A percentile compares a stretch with the other conserved stretches of the same genome.
Conservation (phyloP, 1,140 invertebrate genomes). For the Wasmannia auropunctata region DNA sequence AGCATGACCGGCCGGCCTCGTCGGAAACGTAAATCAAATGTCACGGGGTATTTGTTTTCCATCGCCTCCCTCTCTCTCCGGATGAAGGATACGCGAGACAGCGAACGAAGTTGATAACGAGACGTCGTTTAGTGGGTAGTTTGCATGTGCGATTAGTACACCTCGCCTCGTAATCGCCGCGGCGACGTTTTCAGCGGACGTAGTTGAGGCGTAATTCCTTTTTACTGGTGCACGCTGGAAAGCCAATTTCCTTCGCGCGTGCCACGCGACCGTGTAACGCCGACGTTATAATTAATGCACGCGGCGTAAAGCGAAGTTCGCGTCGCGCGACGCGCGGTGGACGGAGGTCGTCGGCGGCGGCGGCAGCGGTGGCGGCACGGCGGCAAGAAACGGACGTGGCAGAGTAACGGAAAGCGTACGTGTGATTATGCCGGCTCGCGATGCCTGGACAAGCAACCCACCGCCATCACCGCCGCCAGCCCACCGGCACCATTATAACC, state of each 20-base stretch:
- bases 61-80: no score
- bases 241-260: constrained; percentile 60
- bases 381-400: constrained; percentile 50
- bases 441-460: constrained; percentile 67
- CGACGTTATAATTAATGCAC: constrained; percentile 67
- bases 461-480: neutral
- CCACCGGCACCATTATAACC: constrained; percentile 12
- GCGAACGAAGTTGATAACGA: neutral
- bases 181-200: constrained; percentile 26
- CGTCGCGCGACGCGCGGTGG: constrained; percentile 15
- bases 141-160: constrained; percentile 22
- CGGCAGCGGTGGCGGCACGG: constrained; percentile 16
- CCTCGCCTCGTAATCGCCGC: constrained; percentile 4
- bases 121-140: constrained; percentile 9
- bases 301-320: constrained; percentile 43
- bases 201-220: constrained; percentile 41
- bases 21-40: neutral
- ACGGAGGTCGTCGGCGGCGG: constrained; percentile 13
- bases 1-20: neutral
- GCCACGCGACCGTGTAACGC: constrained; percentile 55
- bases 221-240: constrained; percentile 48
- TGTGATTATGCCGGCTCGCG: constrained; percentile 69
- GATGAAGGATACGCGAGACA: neutral
- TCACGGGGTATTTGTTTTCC: neutral
- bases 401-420: constrained; percentile 58